Percentiles rank a stretch among this genome's conserved stretches.
These are phyloP conservation scores for Lindbergichthys nudifrons DNA, from an alignment of 2,797 vertebrate species.

Conservation along the genomic window DNA sequence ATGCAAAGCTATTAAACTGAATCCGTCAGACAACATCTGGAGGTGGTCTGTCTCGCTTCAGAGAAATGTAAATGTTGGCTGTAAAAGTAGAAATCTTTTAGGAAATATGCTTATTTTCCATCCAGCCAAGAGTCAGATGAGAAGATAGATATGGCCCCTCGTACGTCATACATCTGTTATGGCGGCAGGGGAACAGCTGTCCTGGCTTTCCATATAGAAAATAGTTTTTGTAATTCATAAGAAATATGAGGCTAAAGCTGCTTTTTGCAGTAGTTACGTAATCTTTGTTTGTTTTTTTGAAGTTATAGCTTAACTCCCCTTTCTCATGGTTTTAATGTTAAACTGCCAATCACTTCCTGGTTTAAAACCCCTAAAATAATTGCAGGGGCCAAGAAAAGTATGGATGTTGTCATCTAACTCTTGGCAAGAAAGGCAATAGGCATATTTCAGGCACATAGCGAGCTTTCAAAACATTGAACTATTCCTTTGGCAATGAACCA, in stretches of 20 bases:
- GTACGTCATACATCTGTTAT: too few species aligned
- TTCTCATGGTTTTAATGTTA: too few species aligned
- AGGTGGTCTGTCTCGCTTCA: background rate
- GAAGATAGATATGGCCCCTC: too few species aligned
- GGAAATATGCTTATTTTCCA: too few species aligned
- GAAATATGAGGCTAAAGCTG: too few species aligned
- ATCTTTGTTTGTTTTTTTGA: too few species aligned
- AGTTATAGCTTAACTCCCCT: too few species aligned
- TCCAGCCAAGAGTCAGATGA: too few species aligned
- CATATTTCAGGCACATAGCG: background rate
- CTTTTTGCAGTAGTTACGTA: too few species aligned
- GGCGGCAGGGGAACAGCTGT: too few species aligned
- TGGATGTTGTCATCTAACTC: background rate
- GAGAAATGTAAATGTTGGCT: background rate
- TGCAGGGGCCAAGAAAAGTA: background rate
- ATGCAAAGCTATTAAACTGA: background rate
- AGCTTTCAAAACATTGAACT: background rate
- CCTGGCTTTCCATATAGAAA: background rate
- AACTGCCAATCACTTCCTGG: too few species aligned
- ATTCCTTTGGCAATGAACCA: constrained; percentile 4
- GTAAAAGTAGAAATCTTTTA: background rate
- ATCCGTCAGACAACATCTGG: background rate
- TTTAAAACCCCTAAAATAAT: too few species aligned
- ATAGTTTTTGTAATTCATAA: background rate
- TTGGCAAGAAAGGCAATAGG: background rate